Percentiles rank a stretch among this genome's conserved stretches.
Evolutionary conservation across 2,797 vertebrate species (phyloP).

Genomic region (Iguana delicatissima): DNA sequence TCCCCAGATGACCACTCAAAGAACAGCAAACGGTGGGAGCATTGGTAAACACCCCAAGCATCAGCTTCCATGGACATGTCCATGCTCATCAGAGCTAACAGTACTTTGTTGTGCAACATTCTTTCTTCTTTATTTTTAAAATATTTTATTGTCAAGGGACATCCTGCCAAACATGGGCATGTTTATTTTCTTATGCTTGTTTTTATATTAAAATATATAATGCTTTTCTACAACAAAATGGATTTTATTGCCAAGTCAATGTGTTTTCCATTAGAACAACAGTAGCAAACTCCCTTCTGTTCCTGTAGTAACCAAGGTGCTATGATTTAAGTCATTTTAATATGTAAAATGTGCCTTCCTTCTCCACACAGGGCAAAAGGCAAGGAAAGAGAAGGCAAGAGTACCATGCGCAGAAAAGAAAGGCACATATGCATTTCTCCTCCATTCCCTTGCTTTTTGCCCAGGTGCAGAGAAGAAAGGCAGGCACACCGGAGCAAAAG

Average conservation of each 20-base stretch:
- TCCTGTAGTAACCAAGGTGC: neutral
- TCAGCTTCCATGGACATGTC: neutral
- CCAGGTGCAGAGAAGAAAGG: too few relatives aligned
- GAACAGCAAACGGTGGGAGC: neutral
- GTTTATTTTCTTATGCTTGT: neutral
- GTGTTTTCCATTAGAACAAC: neutral
- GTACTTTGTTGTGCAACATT: neutral
- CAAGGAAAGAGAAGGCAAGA: too few relatives aligned
- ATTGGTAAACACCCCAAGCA: neutral
- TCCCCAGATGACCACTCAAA: neutral
- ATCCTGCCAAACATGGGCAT: neutral
- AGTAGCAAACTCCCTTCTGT: neutral
- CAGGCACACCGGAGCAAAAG: too few relatives aligned
- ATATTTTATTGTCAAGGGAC: neutral
- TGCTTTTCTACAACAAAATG: neutral
- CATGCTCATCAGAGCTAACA: neutral
- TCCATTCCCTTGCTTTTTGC: too few relatives aligned
- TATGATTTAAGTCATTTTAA: neutral
- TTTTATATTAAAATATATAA: neutral
- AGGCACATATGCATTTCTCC: too few relatives aligned
- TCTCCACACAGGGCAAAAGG: too few relatives aligned
- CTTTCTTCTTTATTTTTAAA: neutral
- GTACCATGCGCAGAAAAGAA: too few relatives aligned
- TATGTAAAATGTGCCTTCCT: neutral
- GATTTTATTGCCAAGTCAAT: neutral